Evolutionary conservation across 2,888 invertebrate genomes (phyloP), one percentile per base, ranked within the genome.

Genomic region (Cryptocephalus moraei): DNA sequence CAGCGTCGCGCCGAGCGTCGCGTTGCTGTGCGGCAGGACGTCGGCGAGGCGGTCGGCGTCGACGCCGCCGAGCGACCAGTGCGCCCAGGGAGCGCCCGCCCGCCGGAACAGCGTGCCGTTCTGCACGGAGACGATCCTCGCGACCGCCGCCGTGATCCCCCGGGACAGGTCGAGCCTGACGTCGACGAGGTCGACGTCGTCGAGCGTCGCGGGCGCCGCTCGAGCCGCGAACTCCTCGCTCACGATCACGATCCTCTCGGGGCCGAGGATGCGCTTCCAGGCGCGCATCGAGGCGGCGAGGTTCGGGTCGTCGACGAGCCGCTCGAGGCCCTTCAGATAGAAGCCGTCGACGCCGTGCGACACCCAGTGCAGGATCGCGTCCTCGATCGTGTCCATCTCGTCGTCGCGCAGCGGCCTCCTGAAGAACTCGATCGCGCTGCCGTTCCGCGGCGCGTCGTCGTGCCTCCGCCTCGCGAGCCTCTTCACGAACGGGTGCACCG

Each of bases 331-430:
- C 67, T 89, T 90, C 8, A 94, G 71, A 65, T 91, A 90, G 68
- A 95, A 91, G 0, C 94, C 95, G 69, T 93, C 89, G 3, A 93
- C 85, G 8, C 86, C 88, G 52, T 80, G 75, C n/a, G 76, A 71
- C 22, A 80, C 64, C 90, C 89, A 91, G 60, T 77, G 78, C 22
- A 72, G 66, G 11, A 89, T 66, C 0, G 82, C 80, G 33, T 75
- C 70, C 51, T 82, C 75, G 43, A 86, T 75, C 1, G 71, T 54
- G 54, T 75, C 72, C 8, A 50, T 43, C 8, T 53, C 55, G 14
- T 47, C 41, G 22, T 48, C 51, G 31, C 50, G 12, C 13, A 44
- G 45, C 4, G 31, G 45, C 45, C 50, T 52, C 8, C 55, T 44
- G 43, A 56, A 55, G 8, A 54, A 55, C 33, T 47, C 44, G 1